Conservation (phyloP, 2,113 vertebrate species). For the Drymodes brunneopygia region DNA sequence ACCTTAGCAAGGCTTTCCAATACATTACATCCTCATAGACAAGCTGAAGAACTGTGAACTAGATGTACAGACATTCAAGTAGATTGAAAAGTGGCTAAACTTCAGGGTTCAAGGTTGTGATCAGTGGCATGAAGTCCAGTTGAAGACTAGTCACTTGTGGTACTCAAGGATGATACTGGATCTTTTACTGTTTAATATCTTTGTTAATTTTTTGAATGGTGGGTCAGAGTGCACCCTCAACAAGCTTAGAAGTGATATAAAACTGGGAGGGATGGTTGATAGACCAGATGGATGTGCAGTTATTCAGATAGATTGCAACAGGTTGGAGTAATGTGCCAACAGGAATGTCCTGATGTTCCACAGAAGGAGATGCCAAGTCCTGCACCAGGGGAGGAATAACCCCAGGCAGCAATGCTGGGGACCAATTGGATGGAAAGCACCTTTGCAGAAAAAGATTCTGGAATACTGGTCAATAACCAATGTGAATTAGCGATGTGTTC, state of each 20-base stretch:
- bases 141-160: not conserved
- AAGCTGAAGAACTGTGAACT: not conserved
- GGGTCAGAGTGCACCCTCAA: not conserved
- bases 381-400: not conserved
- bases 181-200: not conserved
- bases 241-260: not conserved
- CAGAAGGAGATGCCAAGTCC: not conserved
- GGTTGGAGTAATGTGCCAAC: not conserved
- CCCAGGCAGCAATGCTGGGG: not conserved
- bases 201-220: not conserved
- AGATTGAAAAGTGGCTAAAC: not conserved
- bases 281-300: not conserved
- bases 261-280: not conserved
- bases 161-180: not conserved
- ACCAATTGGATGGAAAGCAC: not conserved
- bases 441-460: not conserved
- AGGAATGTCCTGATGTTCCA: not conserved
- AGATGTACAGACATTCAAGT: not conserved
- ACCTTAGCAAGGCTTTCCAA: not conserved
- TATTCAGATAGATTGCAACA: not conserved
- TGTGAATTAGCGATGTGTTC: accelerated
- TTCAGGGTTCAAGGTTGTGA: not conserved
- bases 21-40: not conserved
- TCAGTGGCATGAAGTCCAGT: not conserved
- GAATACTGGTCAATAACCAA: not conserved